Evolutionary conservation across 2,113 vertebrate species (phyloP).

Genomic region (Oceanodroma tethys): DNA sequence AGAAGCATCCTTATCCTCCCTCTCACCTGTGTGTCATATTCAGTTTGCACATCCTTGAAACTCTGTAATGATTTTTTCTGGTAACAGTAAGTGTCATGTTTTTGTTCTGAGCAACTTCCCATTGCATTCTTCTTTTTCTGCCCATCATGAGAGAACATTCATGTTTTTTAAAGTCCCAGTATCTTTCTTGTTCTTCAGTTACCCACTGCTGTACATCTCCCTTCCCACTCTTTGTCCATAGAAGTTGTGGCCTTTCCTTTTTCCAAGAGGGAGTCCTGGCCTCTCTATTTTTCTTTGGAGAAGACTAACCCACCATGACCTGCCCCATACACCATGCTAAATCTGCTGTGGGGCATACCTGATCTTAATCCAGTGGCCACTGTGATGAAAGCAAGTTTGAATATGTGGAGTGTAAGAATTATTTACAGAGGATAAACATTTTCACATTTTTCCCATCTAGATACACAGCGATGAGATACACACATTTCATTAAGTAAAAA

Average conservation of each 20-base stretch:
- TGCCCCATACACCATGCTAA: not conserved
- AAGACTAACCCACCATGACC: not conserved
- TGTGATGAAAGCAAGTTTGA: not conserved
- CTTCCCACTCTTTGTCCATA: not conserved
- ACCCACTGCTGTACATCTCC: not conserved
- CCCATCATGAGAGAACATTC: not conserved
- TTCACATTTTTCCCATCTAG: not conserved
- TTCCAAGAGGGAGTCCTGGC: not conserved
- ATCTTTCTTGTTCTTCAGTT: not conserved
- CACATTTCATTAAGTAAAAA: slow-evolving; percentile 31
- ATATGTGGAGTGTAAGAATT: rapidly evolving
- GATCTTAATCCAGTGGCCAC: not conserved
- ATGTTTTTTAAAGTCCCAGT: not conserved
- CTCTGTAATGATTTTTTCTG: not conserved
- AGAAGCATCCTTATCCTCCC: not conserved
- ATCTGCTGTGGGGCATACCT: not conserved
- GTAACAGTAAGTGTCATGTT: rapidly evolving
- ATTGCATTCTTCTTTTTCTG: not conserved
- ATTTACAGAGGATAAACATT: not conserved
- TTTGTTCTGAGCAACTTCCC: not conserved
- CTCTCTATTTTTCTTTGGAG: not conserved
- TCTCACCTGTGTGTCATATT: not conserved
- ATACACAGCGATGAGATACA: not conserved
- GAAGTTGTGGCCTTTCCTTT: not conserved
- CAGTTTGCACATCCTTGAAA: not conserved